Evolutionary conservation across 2,113 vertebrate species (phyloP), one percentile per base, ranked within the genome.

Genomic region (Saguinus midas): DNA sequence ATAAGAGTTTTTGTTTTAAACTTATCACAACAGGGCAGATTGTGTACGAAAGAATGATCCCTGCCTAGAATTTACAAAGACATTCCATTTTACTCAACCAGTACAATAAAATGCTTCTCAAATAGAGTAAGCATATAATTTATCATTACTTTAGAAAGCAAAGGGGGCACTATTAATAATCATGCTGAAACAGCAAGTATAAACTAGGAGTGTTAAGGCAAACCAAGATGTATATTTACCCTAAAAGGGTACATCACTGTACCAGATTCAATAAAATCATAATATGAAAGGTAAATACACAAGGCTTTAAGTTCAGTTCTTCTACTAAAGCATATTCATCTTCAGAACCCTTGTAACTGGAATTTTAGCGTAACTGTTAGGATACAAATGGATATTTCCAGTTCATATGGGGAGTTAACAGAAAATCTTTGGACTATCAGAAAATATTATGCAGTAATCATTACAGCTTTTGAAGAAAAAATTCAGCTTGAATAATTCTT

Each of bases 401-500:
- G 23, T 92, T 95, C 88, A 94, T 89, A 82, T 93, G 85, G 70
- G 25, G 52, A 95, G 32, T 80, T 84, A 97, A 91, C 17, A 4
- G 61, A 75, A 91, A 75, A 66, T 93, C 52, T 52, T 91, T 75
- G 90, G 92, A 92, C 84, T 61, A 89, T 72, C 90, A 84, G 83
- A 87, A 97, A 93, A 94, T 64, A 68, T 57, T 79, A 95, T 55
- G 57, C 76, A 58, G 82, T 64, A 81, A 96, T 95, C 92, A 90
- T 94, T 94, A 94, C 1, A 92, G 70, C n/a, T 90, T 97, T 92
- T 95, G 94, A 96, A 94, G 70, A 88, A 88, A 92, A 97, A 96
- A 95, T 81, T 90, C 87, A 97, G 84, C 88, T 92, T 90, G 64
- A 95, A 92, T 97, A 96, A 96, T 96, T 94, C 81, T 96, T 92